A percentile compares a stretch with the other conserved stretches of the same genome.
Conservation (phyloP, 2,797 vertebrate genomes). For the Galagoides demidoff region DNA sequence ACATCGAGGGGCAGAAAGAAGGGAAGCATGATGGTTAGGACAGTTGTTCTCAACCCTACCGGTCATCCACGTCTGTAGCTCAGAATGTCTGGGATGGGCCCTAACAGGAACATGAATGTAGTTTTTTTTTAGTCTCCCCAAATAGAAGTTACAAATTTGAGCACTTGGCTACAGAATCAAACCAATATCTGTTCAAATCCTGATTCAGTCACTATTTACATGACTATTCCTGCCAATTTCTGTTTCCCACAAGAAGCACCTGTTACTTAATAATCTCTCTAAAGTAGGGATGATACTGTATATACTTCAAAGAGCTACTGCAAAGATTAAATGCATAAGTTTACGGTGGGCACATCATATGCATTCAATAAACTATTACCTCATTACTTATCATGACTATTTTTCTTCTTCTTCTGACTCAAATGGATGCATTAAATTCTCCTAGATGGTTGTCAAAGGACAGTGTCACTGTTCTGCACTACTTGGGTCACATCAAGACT, state of each 20-base stretch:
- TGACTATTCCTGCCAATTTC: not conserved
- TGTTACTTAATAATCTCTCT: not conserved
- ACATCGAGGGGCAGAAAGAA: not conserved
- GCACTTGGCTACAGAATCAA: conserved; percentile 9
- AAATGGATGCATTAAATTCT: not conserved
- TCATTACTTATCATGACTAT: not conserved
- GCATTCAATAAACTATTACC: not conserved
- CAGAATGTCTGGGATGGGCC: not conserved
- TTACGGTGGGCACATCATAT: not conserved
- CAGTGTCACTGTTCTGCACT: not conserved
- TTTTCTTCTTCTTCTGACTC: conserved; percentile 21
- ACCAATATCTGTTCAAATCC: conserved; percentile 28
- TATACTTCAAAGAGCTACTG: not conserved
- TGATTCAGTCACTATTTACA: not conserved
- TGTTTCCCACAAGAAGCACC: not conserved
- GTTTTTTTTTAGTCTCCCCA: not conserved
- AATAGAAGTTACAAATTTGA: not conserved
- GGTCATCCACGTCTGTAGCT: not conserved
- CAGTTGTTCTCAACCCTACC: not conserved
- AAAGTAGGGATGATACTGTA: not conserved
- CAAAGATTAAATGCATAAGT: not conserved
- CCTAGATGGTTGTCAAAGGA: not conserved
- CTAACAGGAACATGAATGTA: not conserved
- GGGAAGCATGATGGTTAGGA: not conserved
- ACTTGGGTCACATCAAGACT: not conserved